Base-by-base conservation (phyloP, 2,888 invertebrate species). In the Halictus ligatus region DNA sequence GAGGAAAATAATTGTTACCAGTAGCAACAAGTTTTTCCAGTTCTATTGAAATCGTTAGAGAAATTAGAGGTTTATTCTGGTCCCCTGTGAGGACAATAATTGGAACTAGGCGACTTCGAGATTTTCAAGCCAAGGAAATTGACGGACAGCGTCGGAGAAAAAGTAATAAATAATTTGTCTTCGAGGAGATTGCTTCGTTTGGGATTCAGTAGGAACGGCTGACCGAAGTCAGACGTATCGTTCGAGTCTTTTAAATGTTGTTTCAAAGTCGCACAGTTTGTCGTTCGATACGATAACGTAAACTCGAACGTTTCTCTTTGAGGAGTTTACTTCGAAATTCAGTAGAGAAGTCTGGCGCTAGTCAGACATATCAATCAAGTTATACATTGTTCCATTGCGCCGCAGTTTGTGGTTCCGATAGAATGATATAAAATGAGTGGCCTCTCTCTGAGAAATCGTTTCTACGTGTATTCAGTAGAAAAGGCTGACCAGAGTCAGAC, bases 31-130 rank as follows among this genome's bases (percentile, higher is more conserved):
- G 21, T 5, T 40, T 43, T 69, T 43, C 69, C 6, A 43, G 35
- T 67, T 67, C 35, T 67, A 67, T 69, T n/a, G n/a, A 69, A 21
- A 40, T 69, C n/a, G 29, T 64, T 64, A 64, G 64, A 25, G 29
- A 64, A 64, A 64, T 64, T 64, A 64, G 29, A 64, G 25, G 64
- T 64, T 64, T 64, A 25, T 64, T 64, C 64, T 7, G 64, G 64
- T 64, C 64, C 64, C 29, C 15, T 29, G 13, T 29, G 35, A 29
- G 18, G 35, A 67, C 67, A 67, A 67, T 67, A 35, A 67, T 67
- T 67, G 67, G 21, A 29, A 1, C 18, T 67, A 67, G 67, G 18
- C 18, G 35, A 21, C 67, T 21, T 67, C 35, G 67, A 4, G 35
- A 29, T 54, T n/a, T n/a, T n/a, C 21, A 54, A 3, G 21, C 10